Evolutionary conservation across 2,888 invertebrate species (phyloP), one percentile per base, ranked within the genome.

Genomic region (Parochlus steinenii): DNA sequence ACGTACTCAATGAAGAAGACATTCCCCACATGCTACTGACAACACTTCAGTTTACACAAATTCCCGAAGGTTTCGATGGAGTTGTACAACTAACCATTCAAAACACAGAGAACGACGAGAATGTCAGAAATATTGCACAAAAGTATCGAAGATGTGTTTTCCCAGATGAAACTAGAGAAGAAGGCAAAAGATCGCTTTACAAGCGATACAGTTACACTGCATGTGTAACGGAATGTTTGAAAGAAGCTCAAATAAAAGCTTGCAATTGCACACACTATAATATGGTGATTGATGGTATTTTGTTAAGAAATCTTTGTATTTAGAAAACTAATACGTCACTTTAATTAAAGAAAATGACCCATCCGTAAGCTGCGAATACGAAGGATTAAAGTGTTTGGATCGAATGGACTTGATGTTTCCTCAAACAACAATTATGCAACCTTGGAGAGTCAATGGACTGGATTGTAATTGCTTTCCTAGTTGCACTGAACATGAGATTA

Each of bases 111-210:
- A 79, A 80, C 47, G 74, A 78, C 49, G 63, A 64, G 0, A 64
- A 68, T 41, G 67, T 73, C 2, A 58, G 59, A 3, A 63, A 67
- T 22, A 67, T 76, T 1, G 60, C 65, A 0, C 55, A 69, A 0
- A 48, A 62, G 15, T 71, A 73, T 44, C 64, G 82, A 11, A 69
- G 71, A 23, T 82, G 82, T 47, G 65, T 70, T n/a, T 81, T 77
- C 48, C 59, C 67, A 20, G 56, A 71, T 29, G 82, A 82, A 52
- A 65, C 67, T 11, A 54, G 64, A 31, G 54, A 64, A 6, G n/a
- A n/a, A n/a, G n/a, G n/a, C n/a, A n/a, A n/a, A n/a, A n/a, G n/a
- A n/a, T 64, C 67, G 3, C 52, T 71, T 0, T 76, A 72, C 47
- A 63, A 65, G 2, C 58, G 64, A 24, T 80, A 82, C 50, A 80